phyloP scores from a whole-genome alignment of 2,113 vertebrate genomes.

The Brienomyrus brachyistius region DNA sequence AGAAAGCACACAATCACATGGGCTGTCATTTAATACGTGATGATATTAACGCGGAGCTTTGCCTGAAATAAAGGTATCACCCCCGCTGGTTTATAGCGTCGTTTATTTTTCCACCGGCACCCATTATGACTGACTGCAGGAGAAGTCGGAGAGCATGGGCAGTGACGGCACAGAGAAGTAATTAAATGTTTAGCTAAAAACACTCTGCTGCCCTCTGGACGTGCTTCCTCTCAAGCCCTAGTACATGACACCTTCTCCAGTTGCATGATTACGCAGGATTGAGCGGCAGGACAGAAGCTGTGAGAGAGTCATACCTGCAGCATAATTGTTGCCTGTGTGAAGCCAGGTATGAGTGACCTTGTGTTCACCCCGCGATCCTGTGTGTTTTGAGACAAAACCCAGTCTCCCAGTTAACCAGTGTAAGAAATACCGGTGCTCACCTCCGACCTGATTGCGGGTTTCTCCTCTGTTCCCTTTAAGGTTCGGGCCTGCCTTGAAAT shows the following conservation, averaged over 20 bases:
- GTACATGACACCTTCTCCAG: background rate
- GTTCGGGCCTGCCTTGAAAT: conserved; percentile 24
- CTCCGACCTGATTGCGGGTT: conserved; percentile 28
- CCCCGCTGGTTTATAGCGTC: background rate
- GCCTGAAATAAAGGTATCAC: background rate
- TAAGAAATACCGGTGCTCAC: background rate
- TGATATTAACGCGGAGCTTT: background rate
- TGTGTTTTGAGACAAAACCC: background rate
- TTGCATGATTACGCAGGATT: background rate
- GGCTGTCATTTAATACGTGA: background rate
- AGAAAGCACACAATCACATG: background rate
- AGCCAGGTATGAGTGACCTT: background rate
- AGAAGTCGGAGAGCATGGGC: background rate
- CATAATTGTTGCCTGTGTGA: background rate
- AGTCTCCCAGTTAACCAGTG: background rate
- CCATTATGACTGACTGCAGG: background rate
- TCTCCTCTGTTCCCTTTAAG: background rate
- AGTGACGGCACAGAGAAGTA: background rate
- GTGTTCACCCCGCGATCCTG: background rate
- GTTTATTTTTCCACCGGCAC: background rate
- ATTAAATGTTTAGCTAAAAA: background rate
- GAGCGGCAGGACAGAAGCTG: background rate
- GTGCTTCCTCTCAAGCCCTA: background rate
- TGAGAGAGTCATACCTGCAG: background rate
- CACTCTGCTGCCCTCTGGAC: background rate